These are phyloP conservation scores for Protonemura montana DNA, from an alignment of 2,888 invertebrate genomes.

Conservation along the genomic window DNA sequence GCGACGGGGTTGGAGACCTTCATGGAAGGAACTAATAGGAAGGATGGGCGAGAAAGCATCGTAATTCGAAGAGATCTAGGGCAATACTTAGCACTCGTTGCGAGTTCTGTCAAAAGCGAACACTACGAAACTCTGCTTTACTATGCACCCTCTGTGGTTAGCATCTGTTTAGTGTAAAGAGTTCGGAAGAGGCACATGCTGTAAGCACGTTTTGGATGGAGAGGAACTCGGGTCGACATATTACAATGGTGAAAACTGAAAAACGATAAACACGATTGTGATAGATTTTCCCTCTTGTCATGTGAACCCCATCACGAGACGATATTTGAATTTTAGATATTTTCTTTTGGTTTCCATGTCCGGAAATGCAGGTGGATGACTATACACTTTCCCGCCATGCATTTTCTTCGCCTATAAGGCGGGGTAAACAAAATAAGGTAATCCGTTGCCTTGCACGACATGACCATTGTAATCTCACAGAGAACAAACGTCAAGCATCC, in stretches of 20 bases:
- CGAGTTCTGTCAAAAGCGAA: background rate
- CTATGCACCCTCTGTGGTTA: background rate
- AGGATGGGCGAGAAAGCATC: background rate
- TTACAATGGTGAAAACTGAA: no score
- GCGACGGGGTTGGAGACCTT: background rate
- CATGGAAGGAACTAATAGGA: background rate
- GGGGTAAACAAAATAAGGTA: background rate
- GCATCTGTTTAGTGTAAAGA: background rate
- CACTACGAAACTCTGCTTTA: background rate
- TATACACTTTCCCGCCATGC: no score
- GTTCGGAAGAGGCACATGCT: background rate
- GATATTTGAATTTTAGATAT: no score
- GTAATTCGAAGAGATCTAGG: background rate
- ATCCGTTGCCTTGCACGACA: background rate
- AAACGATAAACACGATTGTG: no score
- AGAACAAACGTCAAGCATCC: background rate
- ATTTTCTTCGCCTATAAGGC: no score
- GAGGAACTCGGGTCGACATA: no score
- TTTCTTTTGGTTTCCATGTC: no score
- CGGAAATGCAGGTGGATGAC: no score
- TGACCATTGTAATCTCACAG: background rate
- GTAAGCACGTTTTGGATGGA: no score
- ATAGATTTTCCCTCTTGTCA: no score
- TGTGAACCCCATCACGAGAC: no score
- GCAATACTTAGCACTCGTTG: conserved; percentile 1